A percentile compares a stretch with the other conserved stretches of the same genome.
Conservation (phyloP, 1,140 invertebrate genomes). For the Zaprionus gabonicus region DNA sequence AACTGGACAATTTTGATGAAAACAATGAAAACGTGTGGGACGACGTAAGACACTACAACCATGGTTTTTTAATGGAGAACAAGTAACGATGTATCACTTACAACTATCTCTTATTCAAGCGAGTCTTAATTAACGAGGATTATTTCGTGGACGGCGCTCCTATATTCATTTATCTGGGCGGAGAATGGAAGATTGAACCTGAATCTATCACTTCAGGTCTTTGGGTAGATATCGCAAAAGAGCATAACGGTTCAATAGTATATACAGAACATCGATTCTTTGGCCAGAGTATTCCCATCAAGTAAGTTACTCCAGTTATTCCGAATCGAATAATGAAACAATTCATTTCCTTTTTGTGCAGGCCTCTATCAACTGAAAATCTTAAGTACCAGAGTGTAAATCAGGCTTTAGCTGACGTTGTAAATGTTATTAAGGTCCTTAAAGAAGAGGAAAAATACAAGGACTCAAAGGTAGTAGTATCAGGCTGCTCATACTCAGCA, state of each 20-base stretch:
- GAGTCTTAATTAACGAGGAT: slow-evolving; percentile 87
- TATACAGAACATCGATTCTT: slow-evolving; percentile 94
- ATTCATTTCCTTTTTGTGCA: background rate
- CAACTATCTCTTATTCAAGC: slow-evolving; percentile 22
- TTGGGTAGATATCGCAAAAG: slow-evolving; percentile 87
- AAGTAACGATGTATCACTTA: slow-evolving; percentile 40
- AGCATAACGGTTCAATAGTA: slow-evolving; percentile 87
- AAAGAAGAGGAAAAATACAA: slow-evolving; percentile 84
- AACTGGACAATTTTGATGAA: slow-evolving; percentile 90
- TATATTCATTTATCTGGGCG: slow-evolving; percentile 88
- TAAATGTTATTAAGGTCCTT: slow-evolving; percentile 88
- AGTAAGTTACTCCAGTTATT: slow-evolving; percentile 84
- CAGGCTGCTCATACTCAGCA: slow-evolving; percentile 93
- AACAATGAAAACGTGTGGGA: slow-evolving; percentile 87
- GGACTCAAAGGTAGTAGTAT: slow-evolving; percentile 85
- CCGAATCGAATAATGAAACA: background rate
- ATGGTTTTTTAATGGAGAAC: slow-evolving; percentile 1
- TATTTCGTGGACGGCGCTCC: slow-evolving; percentile 86
- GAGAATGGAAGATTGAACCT: slow-evolving; percentile 87
- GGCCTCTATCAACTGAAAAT: slow-evolving; percentile 86
- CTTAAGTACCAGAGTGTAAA: slow-evolving; percentile 89
- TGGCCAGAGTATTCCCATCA: slow-evolving; percentile 90
- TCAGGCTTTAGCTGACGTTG: slow-evolving; percentile 92
- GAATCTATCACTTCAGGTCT: slow-evolving; percentile 86
- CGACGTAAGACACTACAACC: slow-evolving; percentile 84